Conservation (phyloP, 2,888 invertebrate species). For the Chorisops tibialis region DNA sequence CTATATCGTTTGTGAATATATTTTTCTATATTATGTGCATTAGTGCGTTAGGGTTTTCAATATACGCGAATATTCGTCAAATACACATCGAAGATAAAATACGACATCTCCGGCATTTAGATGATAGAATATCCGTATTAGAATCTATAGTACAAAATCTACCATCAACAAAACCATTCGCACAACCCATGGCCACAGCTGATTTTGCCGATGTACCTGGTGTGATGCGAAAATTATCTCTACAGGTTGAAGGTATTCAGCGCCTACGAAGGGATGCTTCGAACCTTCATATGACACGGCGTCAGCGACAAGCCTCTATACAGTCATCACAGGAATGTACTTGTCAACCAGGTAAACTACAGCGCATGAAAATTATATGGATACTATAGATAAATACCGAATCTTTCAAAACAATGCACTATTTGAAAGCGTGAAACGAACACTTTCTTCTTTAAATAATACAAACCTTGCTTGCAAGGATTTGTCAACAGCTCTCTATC, state of each 20-base stretch:
- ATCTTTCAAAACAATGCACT: too few species aligned
- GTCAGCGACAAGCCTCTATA: constrained; percentile 45
- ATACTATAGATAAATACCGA: too few species aligned
- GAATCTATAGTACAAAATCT: constrained; percentile 42
- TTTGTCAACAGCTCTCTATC: too few species aligned
- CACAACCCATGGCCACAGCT: not conserved
- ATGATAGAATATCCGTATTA: constrained; percentile 48
- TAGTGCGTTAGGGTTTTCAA: constrained; percentile 49
- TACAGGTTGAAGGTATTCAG: constrained; percentile 48
- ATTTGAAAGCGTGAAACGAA: too few species aligned
- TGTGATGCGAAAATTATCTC: constrained; percentile 43
- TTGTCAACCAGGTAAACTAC: constrained; percentile 70
- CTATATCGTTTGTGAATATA: constrained; percentile 46
- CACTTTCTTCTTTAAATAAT: too few species aligned
- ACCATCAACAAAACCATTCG: constrained; percentile 21
- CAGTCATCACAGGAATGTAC: constrained; percentile 59
- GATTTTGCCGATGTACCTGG: constrained; percentile 39
- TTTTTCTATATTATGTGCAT: constrained; percentile 50
- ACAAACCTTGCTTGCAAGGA: too few species aligned
- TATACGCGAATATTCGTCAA: constrained; percentile 50
- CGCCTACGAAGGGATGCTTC: constrained; percentile 51
- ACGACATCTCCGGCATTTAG: constrained; percentile 47
- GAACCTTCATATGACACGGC: constrained; percentile 48
- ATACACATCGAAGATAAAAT: constrained; percentile 47
- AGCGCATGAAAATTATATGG: too few species aligned